Percentiles rank a stretch among this genome's conserved stretches.
phyloP scores from a whole-genome alignment of 2,888 invertebrate genomes.

The Bellardia bayeri region DNA sequence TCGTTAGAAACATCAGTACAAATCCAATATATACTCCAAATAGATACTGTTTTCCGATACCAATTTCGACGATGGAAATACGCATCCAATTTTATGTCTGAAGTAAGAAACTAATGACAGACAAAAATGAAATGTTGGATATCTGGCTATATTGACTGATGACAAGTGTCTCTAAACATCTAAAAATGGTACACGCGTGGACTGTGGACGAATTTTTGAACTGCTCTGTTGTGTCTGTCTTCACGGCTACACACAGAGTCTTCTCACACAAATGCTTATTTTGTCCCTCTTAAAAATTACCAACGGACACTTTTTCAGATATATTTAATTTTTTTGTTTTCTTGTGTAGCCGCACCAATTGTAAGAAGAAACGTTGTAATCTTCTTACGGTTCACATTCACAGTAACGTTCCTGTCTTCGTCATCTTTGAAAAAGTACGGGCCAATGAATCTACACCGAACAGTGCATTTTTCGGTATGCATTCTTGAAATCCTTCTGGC shows the following conservation, averaged over 20 bases:
- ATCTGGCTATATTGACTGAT: constrained; percentile 30
- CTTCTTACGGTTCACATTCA: too few relatives aligned
- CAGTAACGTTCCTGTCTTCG: too few relatives aligned
- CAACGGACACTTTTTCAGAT: constrained; percentile 33
- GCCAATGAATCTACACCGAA: too few relatives aligned
- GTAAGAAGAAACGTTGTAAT: too few relatives aligned
- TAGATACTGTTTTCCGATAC: background rate
- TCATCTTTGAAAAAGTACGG: too few relatives aligned
- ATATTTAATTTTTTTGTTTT: constrained; percentile 26
- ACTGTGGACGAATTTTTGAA: constrained; percentile 49
- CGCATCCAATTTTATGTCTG: constrained; percentile 1
- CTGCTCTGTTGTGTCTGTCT: constrained; percentile 38
- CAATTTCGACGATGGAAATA: background rate
- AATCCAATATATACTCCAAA: too few relatives aligned
- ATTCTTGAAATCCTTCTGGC: too few relatives aligned
- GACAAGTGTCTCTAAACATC: constrained; percentile 14
- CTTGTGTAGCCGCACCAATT: constrained; percentile 58
- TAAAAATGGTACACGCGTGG: constrained; percentile 40
- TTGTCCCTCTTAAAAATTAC: background rate
- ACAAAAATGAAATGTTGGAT: constrained; percentile 10
- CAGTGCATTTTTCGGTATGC: too few relatives aligned
- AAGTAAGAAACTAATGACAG: background rate
- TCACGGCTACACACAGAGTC: constrained; percentile 20
- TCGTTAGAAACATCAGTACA: too few relatives aligned
- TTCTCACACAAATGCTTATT: constrained; percentile 36